phyloP scores from a whole-genome alignment of 2,888 invertebrate genomes.

The Onchidella celtica region DNA sequence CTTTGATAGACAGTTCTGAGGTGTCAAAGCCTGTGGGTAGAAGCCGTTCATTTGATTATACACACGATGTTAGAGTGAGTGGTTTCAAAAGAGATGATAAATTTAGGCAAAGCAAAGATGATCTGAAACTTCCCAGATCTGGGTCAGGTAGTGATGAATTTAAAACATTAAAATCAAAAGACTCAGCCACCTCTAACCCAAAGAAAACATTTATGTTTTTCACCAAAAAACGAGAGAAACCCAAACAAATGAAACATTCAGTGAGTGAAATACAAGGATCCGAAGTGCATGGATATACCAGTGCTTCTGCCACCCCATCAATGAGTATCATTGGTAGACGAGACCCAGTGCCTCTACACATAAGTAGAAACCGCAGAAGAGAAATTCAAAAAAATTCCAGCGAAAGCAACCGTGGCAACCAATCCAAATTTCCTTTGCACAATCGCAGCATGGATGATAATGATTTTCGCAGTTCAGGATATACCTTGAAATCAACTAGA shows the following conservation, averaged over 20 bases:
- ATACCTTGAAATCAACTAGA: too few relatives aligned
- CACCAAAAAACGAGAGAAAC: slow-evolving; percentile 12
- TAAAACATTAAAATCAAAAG: neutral
- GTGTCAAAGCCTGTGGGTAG: neutral
- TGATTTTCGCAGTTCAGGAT: too few relatives aligned
- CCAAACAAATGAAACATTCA: neutral
- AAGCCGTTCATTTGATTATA: slow-evolving; percentile 35
- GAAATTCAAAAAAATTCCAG: too few relatives aligned
- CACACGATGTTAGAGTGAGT: neutral
- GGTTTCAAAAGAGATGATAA: neutral
- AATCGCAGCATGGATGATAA: too few relatives aligned
- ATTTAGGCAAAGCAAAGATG: slow-evolving; percentile 4
- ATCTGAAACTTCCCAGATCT: neutral
- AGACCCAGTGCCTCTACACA: too few relatives aligned
- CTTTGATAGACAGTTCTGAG: neutral
- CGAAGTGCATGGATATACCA: neutral
- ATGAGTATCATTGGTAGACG: too few relatives aligned
- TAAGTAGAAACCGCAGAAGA: too few relatives aligned
- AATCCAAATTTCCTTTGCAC: too few relatives aligned
- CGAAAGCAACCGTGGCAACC: too few relatives aligned
- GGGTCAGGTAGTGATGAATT: slow-evolving; percentile 26
- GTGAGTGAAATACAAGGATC: neutral
- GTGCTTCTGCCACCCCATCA: neutral
- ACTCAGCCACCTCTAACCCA: neutral
- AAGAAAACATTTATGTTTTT: slow-evolving; percentile 22